Evolutionary conservation across 2,113 vertebrate species (phyloP), one percentile per base, ranked within the genome.

Genomic region (Collichthys lucidus): DNA sequence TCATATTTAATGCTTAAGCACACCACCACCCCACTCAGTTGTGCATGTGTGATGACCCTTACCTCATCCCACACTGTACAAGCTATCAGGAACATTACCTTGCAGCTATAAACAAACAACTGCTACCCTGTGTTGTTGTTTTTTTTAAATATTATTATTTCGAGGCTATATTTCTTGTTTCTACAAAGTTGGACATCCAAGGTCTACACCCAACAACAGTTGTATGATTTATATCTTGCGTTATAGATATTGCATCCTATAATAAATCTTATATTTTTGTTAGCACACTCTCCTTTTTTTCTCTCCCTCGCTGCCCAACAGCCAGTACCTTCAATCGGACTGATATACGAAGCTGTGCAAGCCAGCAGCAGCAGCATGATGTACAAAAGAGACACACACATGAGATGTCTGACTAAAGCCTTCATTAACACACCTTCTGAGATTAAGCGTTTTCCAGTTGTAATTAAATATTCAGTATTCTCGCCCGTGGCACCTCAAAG

Each of bases 1-100:
- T 67, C 31, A 73, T 47, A 71, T 76, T 77, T 67, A 56, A 86
- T 72, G 77, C 60, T 35, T 40, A 56, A 69, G 44, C 47, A 49
- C 76, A 77, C 24, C 42, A 55, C 22, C 7, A 60, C 24, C 29
- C 24, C 60, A 44, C 14, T 26, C 40, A 50, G 60, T 17, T 29
- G 35, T 9, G 35, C 1, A 7, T 40, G 35, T 19, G 26, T 49
- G 44, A 68, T 50, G n/a, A n/a, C 65, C 56, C 26, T 56, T 24
- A 11, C 5, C 31, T 7, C 22, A 61, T 62, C 56, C n/a, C n/a
- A 61, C n/a, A 42, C 26, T 49, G 53, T 5, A 59, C 42, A 22
- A 1, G 9, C 15, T 53, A 12, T 66, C 8, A 31, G 1, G 11
- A 26, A 3, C 29, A 42, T 74, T 40, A 9, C 4, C 47, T 52